Base-by-base conservation (phyloP, 2,113 vertebrate species). In the Nipponia nippon region DNA sequence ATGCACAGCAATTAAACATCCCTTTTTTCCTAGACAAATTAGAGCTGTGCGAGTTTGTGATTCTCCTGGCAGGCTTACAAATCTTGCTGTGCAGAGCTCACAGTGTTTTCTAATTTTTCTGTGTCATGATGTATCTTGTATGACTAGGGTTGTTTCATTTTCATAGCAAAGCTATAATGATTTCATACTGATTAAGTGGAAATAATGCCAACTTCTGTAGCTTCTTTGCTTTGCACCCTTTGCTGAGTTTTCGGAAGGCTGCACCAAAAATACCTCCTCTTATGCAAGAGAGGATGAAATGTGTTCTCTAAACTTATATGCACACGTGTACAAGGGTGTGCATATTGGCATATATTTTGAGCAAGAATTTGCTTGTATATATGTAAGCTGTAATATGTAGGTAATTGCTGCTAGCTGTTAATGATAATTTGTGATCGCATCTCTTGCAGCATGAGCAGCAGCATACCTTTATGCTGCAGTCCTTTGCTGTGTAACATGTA, bases 111-210 rank as follows among this genome's bases (percentile, higher is more conserved):
- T 97, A 95, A 97, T 98, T 93, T 96, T 97, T 97, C 96, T 94
- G 78, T 94, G 97, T 98, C 97, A 94, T 72, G 47, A 80, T 63
- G 83, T 89, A 95, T 96, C 97, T 96, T 93, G 82, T 91, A 88
- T 88, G 94, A 97, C 83, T 84, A 76, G 62, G 89, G 71, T 78
- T 96, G 96, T 97, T 98, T 96, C 95, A 94, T 97, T 98, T 97
- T 96, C 95, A 87, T 85, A 81, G 94, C 75, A 59, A 92, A 56
- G 59, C 86, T 49, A 52, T 95, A 89, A 97, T 95, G 96, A 97
- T 95, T 97, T 97, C 92, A 82, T 92, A 87, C 94, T 75, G 96
- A 97, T 90, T 83, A 96, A 96, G 77, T 86, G 95, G 95, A 95
- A 96, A 86, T 38, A 61, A 90, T 89, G 94, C 94, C 95, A 97